Evolutionary conservation across 2,888 invertebrate genomes (phyloP), one percentile per base, ranked within the genome.

Genomic region (Tineola bisselliella): DNA sequence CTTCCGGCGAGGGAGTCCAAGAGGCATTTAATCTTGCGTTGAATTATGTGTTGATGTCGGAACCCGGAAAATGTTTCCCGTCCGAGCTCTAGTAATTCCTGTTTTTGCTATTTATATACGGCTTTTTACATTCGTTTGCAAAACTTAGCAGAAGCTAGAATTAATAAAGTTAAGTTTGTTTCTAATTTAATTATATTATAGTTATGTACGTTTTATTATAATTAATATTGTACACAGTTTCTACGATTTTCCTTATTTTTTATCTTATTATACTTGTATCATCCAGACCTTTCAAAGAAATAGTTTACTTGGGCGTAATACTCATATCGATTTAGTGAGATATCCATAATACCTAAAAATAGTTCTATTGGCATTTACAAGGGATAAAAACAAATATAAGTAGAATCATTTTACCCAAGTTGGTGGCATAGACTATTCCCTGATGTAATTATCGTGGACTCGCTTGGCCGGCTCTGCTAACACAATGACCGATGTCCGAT

Each of bases 21-120:
- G 77, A 75, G 80, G 81, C 81, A 83, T 84, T 84, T 83, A 84
- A 84, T 86, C 83, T 82, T 77, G 69, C 69, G 70, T 69, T 83
- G 80, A 84, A 79, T 84, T 84, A 84, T 86, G 84, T 83, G 83
- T 78, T 78, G 79, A 79, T 76, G 79, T 74, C 77, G 75, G 79
- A 73, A 71, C 74, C 78, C 81, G 80, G 81, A 78, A 81, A 84
- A 80, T 72, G 74, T 68, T 71, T 71, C 71, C 75, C 72, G 73
- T 77, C 74, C 74, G 73, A 76, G 72, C 77, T 75, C 73, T 70
- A 75, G 72, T 77, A 75, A 81, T 81, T 79, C 58, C 17, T 33
- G 58, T 58, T 58, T 58, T 58, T 58, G 58, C 33, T 56, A 13
- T 56, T 48, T 48, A 48, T 48, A 48, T 48, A 54, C 54, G 25